Evolutionary conservation across 2,888 invertebrate species (phyloP).

Genomic region (Aspidapion aeneum): DNA sequence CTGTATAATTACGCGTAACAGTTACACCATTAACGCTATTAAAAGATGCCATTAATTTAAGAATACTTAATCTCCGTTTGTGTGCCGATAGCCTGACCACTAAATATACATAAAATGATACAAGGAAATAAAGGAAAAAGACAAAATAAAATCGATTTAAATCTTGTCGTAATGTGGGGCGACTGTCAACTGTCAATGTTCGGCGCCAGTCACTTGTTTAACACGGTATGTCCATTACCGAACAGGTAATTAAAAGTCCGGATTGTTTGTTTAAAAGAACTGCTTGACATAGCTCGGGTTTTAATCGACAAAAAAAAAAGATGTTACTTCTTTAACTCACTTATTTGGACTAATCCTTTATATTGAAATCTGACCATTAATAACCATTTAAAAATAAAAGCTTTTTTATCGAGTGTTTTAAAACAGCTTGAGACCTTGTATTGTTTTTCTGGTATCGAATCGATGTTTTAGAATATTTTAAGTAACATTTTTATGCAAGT

Average conservation of each 20-base stretch:
- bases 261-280: conserved; percentile 45
- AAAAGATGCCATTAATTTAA: conserved; percentile 22
- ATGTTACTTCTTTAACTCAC: conserved; percentile 32
- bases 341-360: conserved; percentile 30
- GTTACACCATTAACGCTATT: conserved; percentile 22
- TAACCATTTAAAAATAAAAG: conserved; percentile 9
- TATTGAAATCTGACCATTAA: conserved; percentile 23
- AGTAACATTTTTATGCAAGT: no score
- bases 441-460: no score
- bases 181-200: conserved; percentile 45
- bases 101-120: neutral
- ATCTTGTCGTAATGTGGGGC: conserved; percentile 42
- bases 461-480: no score
- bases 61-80: conserved; percentile 7
- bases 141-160: conserved; percentile 19
- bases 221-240: conserved; percentile 51
- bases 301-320: conserved; percentile 42
- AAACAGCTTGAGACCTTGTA: no score
- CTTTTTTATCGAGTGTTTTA: neutral
- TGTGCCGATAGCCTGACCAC: neutral
- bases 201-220: conserved; percentile 48
- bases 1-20: conserved; percentile 19
- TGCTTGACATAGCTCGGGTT: conserved; percentile 46
- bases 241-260: conserved; percentile 50
- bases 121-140: conserved; percentile 13